These are phyloP conservation scores for Donacobius atricapilla DNA, from an alignment of 2,113 vertebrate genomes.

Conservation along the genomic window DNA sequence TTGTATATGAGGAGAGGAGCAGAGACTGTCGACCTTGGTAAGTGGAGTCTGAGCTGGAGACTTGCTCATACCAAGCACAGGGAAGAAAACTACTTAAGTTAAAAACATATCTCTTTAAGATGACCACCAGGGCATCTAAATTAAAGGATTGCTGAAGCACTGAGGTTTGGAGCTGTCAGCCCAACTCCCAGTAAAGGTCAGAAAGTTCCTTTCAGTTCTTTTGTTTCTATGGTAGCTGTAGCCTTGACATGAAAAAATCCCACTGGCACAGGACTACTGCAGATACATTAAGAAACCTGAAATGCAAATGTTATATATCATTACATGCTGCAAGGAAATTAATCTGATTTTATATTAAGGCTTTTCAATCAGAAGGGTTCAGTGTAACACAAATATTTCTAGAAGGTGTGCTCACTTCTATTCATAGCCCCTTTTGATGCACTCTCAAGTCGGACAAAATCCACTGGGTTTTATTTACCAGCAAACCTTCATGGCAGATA, in stretches of 20 bases:
- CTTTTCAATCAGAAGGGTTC: not conserved
- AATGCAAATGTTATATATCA: not conserved
- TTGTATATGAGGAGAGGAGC: fast-evolving
- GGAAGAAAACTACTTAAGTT: not conserved
- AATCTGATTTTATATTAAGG: not conserved
- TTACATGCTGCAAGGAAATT: not conserved
- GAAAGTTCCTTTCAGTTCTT: not conserved
- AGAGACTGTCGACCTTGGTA: not conserved
- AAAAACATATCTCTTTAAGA: not conserved
- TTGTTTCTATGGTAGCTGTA: not conserved
- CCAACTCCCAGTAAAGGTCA: not conserved
- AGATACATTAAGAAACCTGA: not conserved
- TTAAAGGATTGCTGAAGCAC: not conserved
- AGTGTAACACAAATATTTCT: not conserved
- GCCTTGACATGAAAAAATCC: not conserved
- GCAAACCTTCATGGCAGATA: not conserved
- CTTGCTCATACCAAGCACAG: not conserved
- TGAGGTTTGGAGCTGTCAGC: not conserved
- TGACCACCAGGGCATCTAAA: not conserved
- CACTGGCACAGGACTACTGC: not conserved
- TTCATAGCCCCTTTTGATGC: not conserved
- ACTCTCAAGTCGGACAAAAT: not conserved
- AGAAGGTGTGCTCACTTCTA: not conserved
- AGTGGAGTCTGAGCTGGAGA: not conserved
- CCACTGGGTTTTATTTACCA: conserved; percentile 6